A percentile compares a stretch with the other conserved stretches of the same genome.
Conservation (phyloP, 2,888 invertebrate genomes). For the Pedicia rivosa region DNA sequence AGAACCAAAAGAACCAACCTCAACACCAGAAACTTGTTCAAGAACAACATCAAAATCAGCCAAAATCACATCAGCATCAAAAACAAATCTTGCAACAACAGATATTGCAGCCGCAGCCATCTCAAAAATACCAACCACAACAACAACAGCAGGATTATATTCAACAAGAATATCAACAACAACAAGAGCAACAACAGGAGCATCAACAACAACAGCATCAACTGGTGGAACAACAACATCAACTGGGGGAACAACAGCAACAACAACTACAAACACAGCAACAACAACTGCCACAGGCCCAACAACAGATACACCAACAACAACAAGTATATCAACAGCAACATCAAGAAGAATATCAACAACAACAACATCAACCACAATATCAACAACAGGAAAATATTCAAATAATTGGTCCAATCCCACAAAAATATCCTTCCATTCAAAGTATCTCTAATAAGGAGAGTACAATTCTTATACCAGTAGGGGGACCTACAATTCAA, state of each 20-base stretch:
- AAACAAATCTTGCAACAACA: no score
- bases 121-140: conserved; percentile 8
- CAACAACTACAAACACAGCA: conserved; percentile 20
- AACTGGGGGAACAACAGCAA: conserved; percentile 16
- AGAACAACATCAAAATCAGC: neutral
- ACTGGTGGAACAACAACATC: conserved; percentile 14
- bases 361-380: neutral
- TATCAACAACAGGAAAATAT: neutral
- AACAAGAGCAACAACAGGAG: conserved; percentile 1
- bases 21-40: neutral
- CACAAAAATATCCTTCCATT: no score
- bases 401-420: neutral
- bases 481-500: no score
- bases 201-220: conserved; percentile 16
- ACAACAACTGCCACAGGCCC: conserved; percentile 19
- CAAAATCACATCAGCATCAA: no score
- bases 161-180: neutral
- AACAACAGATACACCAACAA: conserved; percentile 19
- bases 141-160: conserved; percentile 7
- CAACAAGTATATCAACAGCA: conserved; percentile 15
- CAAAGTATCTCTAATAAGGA: no score
- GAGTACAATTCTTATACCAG: no score
- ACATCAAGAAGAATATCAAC: conserved; percentile 13
- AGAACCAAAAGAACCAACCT: no score
- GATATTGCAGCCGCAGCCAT: neutral